These are phyloP conservation scores for Takifugu flavidus DNA, from an alignment of 2,113 vertebrate species.

Conservation along the genomic window DNA sequence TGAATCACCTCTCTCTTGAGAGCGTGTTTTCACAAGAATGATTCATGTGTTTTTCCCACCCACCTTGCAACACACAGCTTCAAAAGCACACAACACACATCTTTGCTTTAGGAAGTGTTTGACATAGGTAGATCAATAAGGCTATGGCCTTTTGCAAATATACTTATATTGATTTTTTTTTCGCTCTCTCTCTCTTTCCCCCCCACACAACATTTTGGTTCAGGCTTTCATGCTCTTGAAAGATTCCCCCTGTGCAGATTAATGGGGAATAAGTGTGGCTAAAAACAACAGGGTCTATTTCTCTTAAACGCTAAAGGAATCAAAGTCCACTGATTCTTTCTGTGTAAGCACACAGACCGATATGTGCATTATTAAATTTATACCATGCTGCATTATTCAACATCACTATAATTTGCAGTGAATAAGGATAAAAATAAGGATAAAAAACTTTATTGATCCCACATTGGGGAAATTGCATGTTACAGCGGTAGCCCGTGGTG, in stretches of 20 bases:
- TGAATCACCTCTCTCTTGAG: conserved; percentile 23
- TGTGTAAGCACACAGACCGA: background rate
- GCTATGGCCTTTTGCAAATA: conserved; percentile 36
- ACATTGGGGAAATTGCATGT: no score
- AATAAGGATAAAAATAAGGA: no score
- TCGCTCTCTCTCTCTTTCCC: background rate
- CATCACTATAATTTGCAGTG: no score
- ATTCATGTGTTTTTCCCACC: conserved; percentile 14
- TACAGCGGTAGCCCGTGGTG: no score
- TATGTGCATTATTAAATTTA: background rate
- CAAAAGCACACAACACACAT: conserved; percentile 7
- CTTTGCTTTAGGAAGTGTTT: conserved; percentile 31
- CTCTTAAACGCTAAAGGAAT: background rate
- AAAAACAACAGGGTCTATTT: background rate
- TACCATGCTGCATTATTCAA: no score
- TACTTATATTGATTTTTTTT: conserved; percentile 35
- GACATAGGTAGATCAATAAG: conserved; percentile 15
- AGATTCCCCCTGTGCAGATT: conserved; percentile 18
- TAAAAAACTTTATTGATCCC: no score
- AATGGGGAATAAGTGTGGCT: conserved; percentile 6
- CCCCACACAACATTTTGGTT: conserved; percentile 2
- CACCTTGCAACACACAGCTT: background rate
- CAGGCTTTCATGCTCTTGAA: background rate
- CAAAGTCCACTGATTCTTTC: background rate
- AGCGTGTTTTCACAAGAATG: conserved; percentile 16